These are phyloP conservation scores for Stomorhina lunata DNA, from an alignment of 2,888 invertebrate species.

Conservation along the genomic window DNA sequence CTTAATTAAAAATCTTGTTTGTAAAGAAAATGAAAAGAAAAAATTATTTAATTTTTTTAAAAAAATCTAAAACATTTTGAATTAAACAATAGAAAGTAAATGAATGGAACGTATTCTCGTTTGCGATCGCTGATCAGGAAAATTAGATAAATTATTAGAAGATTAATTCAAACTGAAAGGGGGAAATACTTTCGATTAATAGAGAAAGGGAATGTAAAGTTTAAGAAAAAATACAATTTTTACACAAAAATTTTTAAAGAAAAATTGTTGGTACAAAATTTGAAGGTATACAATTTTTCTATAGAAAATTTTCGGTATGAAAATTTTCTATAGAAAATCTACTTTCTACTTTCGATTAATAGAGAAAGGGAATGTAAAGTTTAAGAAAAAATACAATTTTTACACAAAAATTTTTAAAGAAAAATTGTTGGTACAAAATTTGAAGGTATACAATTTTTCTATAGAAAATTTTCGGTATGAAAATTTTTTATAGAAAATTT, in stretches of 20 bases:
- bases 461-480: no score
- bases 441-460: no score
- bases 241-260: neutral
- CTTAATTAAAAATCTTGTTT: constrained; percentile 59
- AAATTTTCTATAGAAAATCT: no score
- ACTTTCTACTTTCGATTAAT: no score
- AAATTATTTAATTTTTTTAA: constrained; percentile 4
- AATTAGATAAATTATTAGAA: neutral
- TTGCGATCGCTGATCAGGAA: neutral
- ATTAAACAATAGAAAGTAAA: constrained; percentile 31
- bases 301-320: no score
- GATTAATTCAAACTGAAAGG: no score
- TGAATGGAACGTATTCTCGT: no score
- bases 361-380: neutral
- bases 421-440: no score
- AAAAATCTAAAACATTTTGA: neutral
- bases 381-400: neutral
- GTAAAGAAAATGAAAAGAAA: constrained; percentile 14
- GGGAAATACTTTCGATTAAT: no score
- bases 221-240: neutral
- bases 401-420: neutral
- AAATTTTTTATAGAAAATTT: no score
- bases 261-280: no score
- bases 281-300: no score
- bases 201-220: neutral